These are phyloP conservation scores for Sarcophaga variegata DNA, from an alignment of 2,888 invertebrate genomes.

Conservation along the genomic window DNA sequence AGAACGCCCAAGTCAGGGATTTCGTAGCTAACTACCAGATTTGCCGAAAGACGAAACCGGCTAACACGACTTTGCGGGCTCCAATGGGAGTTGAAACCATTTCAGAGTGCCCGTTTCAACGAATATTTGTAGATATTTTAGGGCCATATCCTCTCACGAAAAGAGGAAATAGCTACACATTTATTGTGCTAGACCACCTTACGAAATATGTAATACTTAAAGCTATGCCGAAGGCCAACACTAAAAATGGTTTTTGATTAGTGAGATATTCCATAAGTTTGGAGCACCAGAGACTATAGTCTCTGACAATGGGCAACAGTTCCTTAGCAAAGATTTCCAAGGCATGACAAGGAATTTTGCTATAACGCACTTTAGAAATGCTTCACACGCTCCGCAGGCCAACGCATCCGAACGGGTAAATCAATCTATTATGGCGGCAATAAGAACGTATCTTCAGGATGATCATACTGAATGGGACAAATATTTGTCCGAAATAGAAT, in stretches of 20 bases:
- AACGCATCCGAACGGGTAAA: conserved; percentile 75
- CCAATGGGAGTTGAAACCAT: conserved; percentile 43
- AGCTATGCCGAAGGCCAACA: not conserved
- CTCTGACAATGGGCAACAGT: not conserved
- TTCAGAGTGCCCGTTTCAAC: conserved; percentile 42
- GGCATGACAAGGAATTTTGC: not conserved
- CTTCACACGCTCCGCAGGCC: not conserved
- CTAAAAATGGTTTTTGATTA: not conserved
- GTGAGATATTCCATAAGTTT: not conserved
- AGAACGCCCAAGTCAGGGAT: not conserved
- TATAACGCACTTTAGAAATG: not conserved
- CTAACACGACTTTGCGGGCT: conserved; percentile 20
- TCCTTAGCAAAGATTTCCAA: not conserved
- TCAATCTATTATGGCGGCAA: conserved; percentile 21
- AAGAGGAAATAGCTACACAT: not conserved
- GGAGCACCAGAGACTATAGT: not conserved
- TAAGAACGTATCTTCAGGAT: not conserved
- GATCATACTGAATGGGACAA: conserved; percentile 6
- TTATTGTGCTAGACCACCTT: not conserved
- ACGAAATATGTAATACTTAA: conserved; percentile 2
- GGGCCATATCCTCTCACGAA: not conserved
- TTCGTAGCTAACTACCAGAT: conserved; percentile 19
- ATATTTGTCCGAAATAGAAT: conserved; percentile 5
- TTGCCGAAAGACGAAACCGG: conserved; percentile 26
- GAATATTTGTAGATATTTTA: conserved; percentile 19